A percentile compares a stretch with the other conserved stretches of the same genome.
Evolutionary conservation across 2,797 vertebrate species (phyloP).

Genomic region (Atherinosoma microstoma): DNA sequence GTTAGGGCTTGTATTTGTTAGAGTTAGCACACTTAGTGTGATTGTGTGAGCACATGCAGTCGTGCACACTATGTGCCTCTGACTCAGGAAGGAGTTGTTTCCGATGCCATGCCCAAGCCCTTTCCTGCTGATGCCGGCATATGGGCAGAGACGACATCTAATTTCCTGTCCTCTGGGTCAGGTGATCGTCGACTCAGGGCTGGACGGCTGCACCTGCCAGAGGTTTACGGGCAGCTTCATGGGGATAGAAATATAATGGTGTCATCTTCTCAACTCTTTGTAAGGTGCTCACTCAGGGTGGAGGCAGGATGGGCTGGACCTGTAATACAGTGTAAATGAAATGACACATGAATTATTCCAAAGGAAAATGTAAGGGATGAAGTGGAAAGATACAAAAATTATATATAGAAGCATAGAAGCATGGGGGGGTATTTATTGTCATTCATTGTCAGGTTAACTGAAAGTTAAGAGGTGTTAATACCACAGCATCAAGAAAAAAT

Average conservation of each 20-base stretch:
- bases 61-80: not conserved
- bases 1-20: conserved; percentile 2
- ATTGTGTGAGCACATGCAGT: conserved; percentile 8
- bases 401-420: not conserved
- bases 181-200: conserved; percentile 22
- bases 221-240: conserved; percentile 18
- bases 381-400: not conserved
- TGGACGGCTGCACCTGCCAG: conserved; percentile 18
- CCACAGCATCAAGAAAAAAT: not conserved
- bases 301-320: not conserved
- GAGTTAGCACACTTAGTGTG: not conserved
- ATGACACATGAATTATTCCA: conserved; percentile 7
- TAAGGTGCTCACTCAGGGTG: conserved; percentile 10
- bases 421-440: not conserved
- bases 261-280: conserved; percentile 16
- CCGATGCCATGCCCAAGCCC: conserved; percentile 33
- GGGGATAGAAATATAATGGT: not conserved
- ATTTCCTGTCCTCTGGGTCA: conserved; percentile 49
- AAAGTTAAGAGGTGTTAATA: not conserved
- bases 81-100: conserved; percentile 51
- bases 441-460: not conserved
- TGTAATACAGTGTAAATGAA: not conserved
- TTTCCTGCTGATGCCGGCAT: conserved; percentile 54
- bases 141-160: conserved; percentile 16
- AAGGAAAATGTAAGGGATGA: not conserved